A percentile compares a stretch with the other conserved stretches of the same genome.
phyloP scores from a whole-genome alignment of 2,888 invertebrate species.

The Leucoma salicis region DNA sequence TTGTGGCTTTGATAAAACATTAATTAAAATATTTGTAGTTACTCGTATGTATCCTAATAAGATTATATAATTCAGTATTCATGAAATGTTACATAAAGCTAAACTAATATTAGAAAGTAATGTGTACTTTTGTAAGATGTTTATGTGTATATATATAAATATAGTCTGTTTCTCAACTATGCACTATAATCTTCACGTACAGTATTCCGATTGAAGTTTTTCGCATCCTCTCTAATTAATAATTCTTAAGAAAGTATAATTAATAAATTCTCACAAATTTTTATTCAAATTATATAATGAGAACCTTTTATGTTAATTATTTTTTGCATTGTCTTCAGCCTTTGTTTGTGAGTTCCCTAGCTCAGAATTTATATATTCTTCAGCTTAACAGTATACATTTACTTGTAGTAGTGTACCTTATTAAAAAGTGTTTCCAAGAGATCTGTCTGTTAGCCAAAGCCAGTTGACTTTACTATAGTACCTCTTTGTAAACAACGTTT shows the following conservation, averaged over 20 bases:
- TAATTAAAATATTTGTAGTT: too few relatives aligned
- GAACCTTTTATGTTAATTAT: not conserved
- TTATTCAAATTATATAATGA: not conserved
- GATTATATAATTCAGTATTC: constrained; percentile 6
- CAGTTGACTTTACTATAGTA: too few relatives aligned
- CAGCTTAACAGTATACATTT: not conserved
- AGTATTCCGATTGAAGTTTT: not conserved
- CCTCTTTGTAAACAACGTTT: too few relatives aligned
- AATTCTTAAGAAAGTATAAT: constrained; percentile 1
- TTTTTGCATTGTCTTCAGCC: not conserved
- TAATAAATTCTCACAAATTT: not conserved
- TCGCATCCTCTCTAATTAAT: not conserved
- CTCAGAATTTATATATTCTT: not conserved
- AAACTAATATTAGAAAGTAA: constrained; percentile 2
- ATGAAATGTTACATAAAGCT: constrained; percentile 5
- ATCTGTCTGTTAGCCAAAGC: too few relatives aligned
- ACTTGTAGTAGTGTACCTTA: too few relatives aligned
- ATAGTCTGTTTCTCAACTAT: not conserved
- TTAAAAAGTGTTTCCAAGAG: too few relatives aligned
- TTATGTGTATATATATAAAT: not conserved
- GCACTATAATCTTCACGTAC: not conserved
- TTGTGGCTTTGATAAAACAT: too few relatives aligned
- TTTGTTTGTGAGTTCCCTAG: not conserved
- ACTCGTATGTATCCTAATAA: too few relatives aligned
- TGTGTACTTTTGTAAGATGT: not conserved